Evolutionary conservation across 2,888 invertebrate genomes (phyloP).

Genomic region (Dasysyrphus tricinctus): DNA sequence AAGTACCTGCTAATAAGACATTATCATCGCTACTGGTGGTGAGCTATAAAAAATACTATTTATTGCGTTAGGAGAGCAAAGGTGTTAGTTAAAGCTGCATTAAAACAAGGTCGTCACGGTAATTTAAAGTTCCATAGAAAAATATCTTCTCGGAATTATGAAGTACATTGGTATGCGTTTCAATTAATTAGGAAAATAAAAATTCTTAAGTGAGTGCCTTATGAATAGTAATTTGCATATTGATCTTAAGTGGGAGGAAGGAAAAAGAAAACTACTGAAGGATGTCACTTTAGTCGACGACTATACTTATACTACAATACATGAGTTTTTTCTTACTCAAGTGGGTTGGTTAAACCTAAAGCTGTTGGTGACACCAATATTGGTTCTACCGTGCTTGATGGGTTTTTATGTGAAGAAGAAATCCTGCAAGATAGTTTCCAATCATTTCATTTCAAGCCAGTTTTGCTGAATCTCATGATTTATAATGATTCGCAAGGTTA

Average conservation of each 20-base stretch:
- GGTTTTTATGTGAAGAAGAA: conserved; percentile 98
- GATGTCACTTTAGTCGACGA: too few species aligned
- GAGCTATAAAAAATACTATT: background rate
- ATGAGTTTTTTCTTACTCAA: conserved; percentile 91
- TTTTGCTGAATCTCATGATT: too few species aligned
- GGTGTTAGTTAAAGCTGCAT: background rate
- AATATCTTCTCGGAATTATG: background rate
- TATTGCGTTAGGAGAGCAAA: background rate
- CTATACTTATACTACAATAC: too few species aligned
- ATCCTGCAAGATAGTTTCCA: conserved; percentile 96
- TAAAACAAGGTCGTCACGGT: background rate
- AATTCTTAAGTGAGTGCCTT: background rate
- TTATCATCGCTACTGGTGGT: background rate
- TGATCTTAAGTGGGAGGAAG: background rate
- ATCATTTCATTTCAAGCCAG: too few species aligned
- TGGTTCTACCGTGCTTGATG: conserved; percentile 98
- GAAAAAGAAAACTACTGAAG: background rate
- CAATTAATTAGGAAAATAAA: background rate
- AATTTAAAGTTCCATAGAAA: background rate
- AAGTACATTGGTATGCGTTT: background rate
- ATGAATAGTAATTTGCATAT: background rate
- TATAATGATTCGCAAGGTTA: too few species aligned
- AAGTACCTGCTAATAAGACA: background rate
- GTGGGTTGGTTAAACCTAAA: conserved; percentile 95
- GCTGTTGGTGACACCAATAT: conserved; percentile 99